Percentiles rank a stretch among this genome's conserved stretches.
These are phyloP conservation scores for Chelon auratus DNA, from an alignment of 2,797 vertebrate species.

Conservation along the genomic window DNA sequence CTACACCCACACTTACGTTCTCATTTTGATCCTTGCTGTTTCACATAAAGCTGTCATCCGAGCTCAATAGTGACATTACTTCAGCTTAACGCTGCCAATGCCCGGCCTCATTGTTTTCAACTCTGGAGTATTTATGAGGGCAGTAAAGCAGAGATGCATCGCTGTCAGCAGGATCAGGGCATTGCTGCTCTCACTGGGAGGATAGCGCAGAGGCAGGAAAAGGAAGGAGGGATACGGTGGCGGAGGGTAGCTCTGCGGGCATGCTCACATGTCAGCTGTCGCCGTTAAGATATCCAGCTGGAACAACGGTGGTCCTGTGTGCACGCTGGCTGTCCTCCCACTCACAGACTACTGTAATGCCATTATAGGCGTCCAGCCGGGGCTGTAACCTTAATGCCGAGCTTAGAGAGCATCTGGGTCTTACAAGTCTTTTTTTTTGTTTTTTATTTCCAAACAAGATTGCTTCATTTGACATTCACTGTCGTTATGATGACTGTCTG, in stretches of 20 bases:
- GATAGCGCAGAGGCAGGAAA: constrained; percentile 4
- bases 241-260: constrained; percentile 44
- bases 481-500: constrained; percentile 2
- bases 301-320: constrained; percentile 33
- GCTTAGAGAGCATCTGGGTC: constrained; percentile 52
- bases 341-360: constrained; percentile 47
- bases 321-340: constrained; percentile 51
- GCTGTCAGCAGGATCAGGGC: constrained; percentile 50
- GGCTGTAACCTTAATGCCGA: constrained; percentile 55
- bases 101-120: constrained; percentile 59
- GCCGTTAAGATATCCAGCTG: constrained; percentile 66
- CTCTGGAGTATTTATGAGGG: constrained; percentile 63
- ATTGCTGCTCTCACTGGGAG: constrained; percentile 27
- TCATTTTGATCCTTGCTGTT: constrained; percentile 56
- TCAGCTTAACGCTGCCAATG: constrained; percentile 50
- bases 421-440: constrained; percentile 25
- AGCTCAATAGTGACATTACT: constrained; percentile 63
- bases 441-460: constrained; percentile 45
- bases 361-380: constrained; percentile 45
- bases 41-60: constrained; percentile 70
- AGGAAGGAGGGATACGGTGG: not conserved
- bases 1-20: constrained; percentile 60
- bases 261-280: constrained; percentile 60
- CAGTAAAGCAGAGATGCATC: constrained; percentile 60
- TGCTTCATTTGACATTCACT: constrained; percentile 35